Evolutionary conservation across 2,113 vertebrate genomes (phyloP).

Genomic region (Leptocoma aspasia): DNA sequence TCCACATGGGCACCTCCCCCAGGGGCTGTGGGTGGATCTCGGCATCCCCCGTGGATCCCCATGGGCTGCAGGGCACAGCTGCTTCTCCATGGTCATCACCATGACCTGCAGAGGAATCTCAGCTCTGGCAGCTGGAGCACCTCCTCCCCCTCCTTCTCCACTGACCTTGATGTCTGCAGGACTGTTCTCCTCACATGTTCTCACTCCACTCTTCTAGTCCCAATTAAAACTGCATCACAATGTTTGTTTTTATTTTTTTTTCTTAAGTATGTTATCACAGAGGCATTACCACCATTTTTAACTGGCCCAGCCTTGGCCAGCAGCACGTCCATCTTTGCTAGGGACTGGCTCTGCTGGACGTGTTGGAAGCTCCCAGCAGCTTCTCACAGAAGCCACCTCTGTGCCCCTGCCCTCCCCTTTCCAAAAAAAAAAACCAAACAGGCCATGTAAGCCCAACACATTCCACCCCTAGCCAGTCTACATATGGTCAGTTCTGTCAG

Average conservation of each 20-base stretch:
- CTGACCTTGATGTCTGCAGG: background rate
- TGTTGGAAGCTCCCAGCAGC: background rate
- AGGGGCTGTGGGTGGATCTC: rapidly evolving
- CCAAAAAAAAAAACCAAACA: no score
- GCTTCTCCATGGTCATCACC: background rate
- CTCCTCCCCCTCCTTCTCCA: background rate
- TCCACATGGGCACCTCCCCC: no score
- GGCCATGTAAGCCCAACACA: background rate
- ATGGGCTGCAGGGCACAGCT: background rate
- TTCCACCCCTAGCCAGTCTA: background rate
- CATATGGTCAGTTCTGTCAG: background rate
- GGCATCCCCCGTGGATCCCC: rapidly evolving
- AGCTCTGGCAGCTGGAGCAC: rapidly evolving
- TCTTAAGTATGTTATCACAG: background rate
- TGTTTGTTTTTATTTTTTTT: background rate
- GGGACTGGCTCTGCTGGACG: background rate
- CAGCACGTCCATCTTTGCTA: background rate
- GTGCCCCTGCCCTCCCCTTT: no score
- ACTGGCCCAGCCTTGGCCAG: background rate
- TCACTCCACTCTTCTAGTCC: background rate
- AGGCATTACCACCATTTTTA: background rate
- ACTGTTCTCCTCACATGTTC: background rate
- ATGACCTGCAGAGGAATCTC: rapidly evolving
- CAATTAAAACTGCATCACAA: background rate
- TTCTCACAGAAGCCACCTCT: background rate